A percentile compares a stretch with the other conserved stretches of the same genome.
phyloP scores from a whole-genome alignment of 2,888 invertebrate genomes.

The Eulithis testata region DNA sequence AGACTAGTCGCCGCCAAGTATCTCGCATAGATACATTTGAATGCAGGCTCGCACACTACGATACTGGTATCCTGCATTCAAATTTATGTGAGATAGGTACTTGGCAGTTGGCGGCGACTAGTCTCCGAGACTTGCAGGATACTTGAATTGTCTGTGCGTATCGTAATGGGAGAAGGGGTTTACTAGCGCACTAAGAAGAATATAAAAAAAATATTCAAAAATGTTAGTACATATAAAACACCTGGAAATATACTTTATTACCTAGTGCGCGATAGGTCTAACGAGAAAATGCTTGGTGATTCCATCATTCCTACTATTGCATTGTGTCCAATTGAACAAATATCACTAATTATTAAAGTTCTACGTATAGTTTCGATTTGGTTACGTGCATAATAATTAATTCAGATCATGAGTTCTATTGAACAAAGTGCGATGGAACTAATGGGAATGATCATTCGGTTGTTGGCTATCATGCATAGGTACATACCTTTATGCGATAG shows the following conservation, averaged over 20 bases:
- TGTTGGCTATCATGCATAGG: constrained; percentile 55
- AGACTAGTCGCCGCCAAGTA: too few relatives aligned
- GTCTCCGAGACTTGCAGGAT: too few relatives aligned
- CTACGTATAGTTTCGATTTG: neutral
- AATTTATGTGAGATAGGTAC: too few relatives aligned
- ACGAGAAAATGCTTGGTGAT: constrained; percentile 1
- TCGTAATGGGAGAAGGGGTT: too few relatives aligned
- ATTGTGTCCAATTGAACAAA: neutral
- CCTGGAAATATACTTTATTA: neutral
- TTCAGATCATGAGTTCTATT: neutral
- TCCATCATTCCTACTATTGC: neutral
- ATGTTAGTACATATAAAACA: neutral
- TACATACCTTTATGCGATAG: constrained; percentile 32
- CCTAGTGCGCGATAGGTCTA: constrained; percentile 7
- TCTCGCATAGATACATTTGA: too few relatives aligned
- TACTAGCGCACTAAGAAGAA: constrained; percentile 1
- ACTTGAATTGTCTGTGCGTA: too few relatives aligned
- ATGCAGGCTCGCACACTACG: too few relatives aligned
- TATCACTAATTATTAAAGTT: neutral
- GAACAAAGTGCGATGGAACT: constrained; percentile 21
- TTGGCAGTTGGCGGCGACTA: too few relatives aligned
- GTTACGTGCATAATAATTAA: neutral
- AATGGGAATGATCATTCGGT: constrained; percentile 36
- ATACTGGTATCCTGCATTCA: too few relatives aligned
- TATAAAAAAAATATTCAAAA: neutral